Evolutionary conservation across 1,140 invertebrate species (phyloP), one percentile per base, ranked within the genome.

Genomic region (Leptinotarsa lineolata): DNA sequence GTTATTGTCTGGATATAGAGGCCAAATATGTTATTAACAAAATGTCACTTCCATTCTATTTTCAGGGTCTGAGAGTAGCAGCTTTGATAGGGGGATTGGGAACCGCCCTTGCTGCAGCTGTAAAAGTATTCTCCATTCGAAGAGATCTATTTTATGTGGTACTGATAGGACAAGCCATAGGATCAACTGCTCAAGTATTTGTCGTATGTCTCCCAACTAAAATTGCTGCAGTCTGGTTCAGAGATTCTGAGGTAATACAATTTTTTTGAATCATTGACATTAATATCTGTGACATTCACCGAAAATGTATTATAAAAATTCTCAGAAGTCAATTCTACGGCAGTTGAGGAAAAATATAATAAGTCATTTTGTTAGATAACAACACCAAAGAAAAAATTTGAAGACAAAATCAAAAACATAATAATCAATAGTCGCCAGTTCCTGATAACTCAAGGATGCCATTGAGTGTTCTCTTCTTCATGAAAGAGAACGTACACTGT

Each of bases 121-220:
- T 95, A 54, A 95, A 95, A 86, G 85, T 91, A 78, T 85, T 88
- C 58, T 89, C 90, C 20, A 84, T 90, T 2, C 68, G 82, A 4
- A 88, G 87, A 18, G 86, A 89, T 74, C 82, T 85, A 22, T 94
- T 93, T 84, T 86, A 84, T 72, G 78, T 93, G 3, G 88, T 89
- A 58, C 89, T 93, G 80, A 78, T 88, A 18, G 91, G 90, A 20
- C 93, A 94, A 82, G 90, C 89, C 3, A 83, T 94, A 11, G 88
- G 90, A 21, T 91, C 91, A 18, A 84, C 89, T 12, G 89, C 90
- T 5, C 84, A 86, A 77, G 88, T 93, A 13, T 91, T 94, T 78
- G 88, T 92, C 66, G 81, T 95, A 13, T 90, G 90, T 54, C 87
- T 93, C 58, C 92, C 94, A 3, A 88, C 92, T 5, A 86, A 89